phyloP scores from a whole-genome alignment of 2,797 vertebrate genomes.

The Bradypus variegatus region DNA sequence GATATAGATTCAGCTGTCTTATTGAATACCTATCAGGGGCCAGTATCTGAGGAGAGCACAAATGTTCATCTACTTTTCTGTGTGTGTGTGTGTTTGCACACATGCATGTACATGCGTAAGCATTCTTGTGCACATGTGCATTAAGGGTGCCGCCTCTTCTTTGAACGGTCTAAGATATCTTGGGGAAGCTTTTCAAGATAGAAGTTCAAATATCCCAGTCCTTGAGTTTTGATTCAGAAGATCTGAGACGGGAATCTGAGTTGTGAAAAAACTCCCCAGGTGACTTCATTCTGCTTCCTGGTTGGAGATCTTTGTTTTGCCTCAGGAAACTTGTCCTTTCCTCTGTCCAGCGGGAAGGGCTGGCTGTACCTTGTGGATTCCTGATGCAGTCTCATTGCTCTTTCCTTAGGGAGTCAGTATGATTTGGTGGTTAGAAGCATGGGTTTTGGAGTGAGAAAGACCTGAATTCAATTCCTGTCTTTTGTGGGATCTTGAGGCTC shows the following conservation, averaged over 20 bases:
- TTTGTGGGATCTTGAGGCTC: background rate
- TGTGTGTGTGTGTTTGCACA: background rate
- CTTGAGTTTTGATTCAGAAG: slow-evolving; percentile 16
- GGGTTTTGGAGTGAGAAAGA: slow-evolving; percentile 24
- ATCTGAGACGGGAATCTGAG: background rate
- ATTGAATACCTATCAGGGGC: background rate
- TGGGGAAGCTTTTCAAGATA: background rate
- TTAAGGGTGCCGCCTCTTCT: background rate
- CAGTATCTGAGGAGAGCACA: background rate
- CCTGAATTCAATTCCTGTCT: background rate
- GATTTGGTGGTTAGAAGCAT: background rate
- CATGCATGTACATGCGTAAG: background rate
- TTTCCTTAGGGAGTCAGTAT: background rate
- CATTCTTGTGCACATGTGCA: background rate
- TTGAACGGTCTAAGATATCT: background rate
- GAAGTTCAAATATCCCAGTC: background rate
- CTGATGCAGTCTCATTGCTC: background rate
- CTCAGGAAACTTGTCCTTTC: background rate
- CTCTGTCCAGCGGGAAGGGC: background rate
- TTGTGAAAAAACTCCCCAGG: background rate
- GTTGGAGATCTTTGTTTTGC: slow-evolving; percentile 18
- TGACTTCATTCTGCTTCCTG: background rate
- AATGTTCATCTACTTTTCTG: background rate
- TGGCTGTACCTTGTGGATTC: background rate
- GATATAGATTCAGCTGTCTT: background rate